Conservation (phyloP, 2,113 vertebrate genomes). For the Hyla sarda region DNA sequence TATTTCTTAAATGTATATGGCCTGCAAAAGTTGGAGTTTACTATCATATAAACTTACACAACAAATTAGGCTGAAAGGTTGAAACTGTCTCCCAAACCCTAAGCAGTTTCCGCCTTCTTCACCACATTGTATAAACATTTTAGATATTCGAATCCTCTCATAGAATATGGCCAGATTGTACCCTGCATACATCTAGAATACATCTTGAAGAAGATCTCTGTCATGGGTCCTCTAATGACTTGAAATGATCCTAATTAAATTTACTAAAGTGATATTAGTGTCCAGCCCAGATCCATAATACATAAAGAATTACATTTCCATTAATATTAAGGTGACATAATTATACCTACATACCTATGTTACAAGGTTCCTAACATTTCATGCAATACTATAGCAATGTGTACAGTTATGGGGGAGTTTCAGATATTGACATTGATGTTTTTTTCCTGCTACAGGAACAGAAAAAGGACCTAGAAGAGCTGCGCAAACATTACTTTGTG, state of each 20-base stretch:
- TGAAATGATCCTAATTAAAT: not conserved
- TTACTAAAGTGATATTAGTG: not conserved
- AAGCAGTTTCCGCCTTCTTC: too few species aligned
- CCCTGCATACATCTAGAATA: too few species aligned
- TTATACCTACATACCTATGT: too few species aligned
- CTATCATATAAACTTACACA: not conserved
- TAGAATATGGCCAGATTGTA: too few species aligned
- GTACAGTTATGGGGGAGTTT: not conserved
- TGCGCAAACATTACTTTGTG: conserved; percentile 49
- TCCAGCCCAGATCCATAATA: too few species aligned
- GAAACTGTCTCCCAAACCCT: too few species aligned
- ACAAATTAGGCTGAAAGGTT: too few species aligned
- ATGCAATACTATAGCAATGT: not conserved
- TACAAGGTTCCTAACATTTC: not conserved
- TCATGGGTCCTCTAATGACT: not conserved
- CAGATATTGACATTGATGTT: not conserved
- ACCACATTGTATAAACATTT: too few species aligned
- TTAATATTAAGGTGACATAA: not conserved
- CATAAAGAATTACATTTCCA: too few species aligned
- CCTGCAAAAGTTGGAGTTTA: not conserved
- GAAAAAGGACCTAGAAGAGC: conserved; percentile 27
- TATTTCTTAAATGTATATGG: not conserved
- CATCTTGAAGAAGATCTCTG: not conserved
- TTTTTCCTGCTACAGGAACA: conserved; percentile 14
- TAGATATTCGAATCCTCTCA: too few species aligned